phyloP scores from a whole-genome alignment of 2,113 vertebrate species.

The Harpagus bidentatus region DNA sequence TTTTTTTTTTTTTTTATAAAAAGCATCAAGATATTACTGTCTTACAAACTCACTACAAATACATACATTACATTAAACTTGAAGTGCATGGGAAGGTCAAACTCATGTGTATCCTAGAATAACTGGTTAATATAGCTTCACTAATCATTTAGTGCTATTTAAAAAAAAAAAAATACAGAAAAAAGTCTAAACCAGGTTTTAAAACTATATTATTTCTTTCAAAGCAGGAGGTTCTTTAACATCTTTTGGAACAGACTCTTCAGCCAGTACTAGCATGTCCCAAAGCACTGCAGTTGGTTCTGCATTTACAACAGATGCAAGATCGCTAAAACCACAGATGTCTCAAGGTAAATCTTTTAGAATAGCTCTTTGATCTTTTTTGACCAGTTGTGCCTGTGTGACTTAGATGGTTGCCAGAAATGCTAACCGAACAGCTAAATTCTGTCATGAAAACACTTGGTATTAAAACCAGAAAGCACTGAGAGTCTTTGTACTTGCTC shows the following conservation, averaged over 20 bases:
- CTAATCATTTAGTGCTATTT: not conserved
- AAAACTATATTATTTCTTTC: conserved; percentile 1
- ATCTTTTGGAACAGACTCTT: conserved; percentile 79
- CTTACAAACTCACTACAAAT: not conserved
- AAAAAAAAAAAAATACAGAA: not conserved
- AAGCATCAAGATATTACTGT: not conserved
- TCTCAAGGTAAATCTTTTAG: conserved; percentile 75
- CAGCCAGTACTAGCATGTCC: conserved; percentile 71
- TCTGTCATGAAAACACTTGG: not conserved
- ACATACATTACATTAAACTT: not conserved
- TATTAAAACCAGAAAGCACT: not conserved
- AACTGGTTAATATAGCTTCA: not conserved
- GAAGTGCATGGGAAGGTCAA: not conserved
- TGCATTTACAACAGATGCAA: conserved; percentile 76
- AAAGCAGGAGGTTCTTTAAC: conserved; percentile 82
- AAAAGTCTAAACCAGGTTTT: not conserved
- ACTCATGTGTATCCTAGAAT: not conserved
- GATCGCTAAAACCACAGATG: conserved; percentile 79
- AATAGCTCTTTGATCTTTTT: not conserved
- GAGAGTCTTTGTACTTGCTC: not conserved
- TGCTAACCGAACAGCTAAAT: not conserved
- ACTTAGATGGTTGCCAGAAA: not conserved
- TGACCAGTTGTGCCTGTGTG: rapidly evolving
- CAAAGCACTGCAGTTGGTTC: conserved; percentile 76
- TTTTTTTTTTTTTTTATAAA: not conserved